These are phyloP conservation scores for Danionella cerebrum DNA, from an alignment of 2,113 vertebrate species.

Conservation along the genomic window DNA sequence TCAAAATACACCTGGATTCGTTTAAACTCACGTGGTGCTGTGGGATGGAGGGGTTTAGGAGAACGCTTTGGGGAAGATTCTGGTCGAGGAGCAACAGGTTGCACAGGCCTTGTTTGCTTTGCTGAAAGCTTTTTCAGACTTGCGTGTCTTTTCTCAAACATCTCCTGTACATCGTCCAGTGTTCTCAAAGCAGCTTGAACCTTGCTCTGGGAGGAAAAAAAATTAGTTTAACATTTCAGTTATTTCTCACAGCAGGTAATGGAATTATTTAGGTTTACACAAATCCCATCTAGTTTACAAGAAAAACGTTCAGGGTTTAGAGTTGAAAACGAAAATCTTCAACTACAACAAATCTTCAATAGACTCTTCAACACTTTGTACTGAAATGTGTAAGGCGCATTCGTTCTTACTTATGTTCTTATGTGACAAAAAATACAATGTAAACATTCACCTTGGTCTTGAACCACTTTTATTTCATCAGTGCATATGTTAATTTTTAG, in stretches of 20 bases:
- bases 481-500: too few species aligned
- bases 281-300: too few species aligned
- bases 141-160: constrained; percentile 85
- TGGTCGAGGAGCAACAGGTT: constrained; percentile 86
- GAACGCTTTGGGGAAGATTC: constrained; percentile 87
- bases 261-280: too few species aligned
- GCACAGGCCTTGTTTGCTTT: constrained; percentile 87
- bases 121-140: constrained; percentile 88
- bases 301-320: too few species aligned
- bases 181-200: constrained; percentile 77
- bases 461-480: too few species aligned
- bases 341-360: too few species aligned
- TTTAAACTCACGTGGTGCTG: constrained; percentile 60
- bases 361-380: too few species aligned
- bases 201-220: constrained; percentile 56
- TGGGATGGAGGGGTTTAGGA: constrained; percentile 62
- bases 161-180: constrained; percentile 82
- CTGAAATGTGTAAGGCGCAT: too few species aligned
- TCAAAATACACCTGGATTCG: background rate
- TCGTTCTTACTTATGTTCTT: too few species aligned
- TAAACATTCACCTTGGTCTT: too few species aligned
- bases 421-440: too few species aligned
- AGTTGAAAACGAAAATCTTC: too few species aligned
- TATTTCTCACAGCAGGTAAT: background rate
- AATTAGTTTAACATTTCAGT: background rate